A percentile compares a stretch with the other conserved stretches of the same genome.
phyloP scores from a whole-genome alignment of 2,113 vertebrate genomes.

The Neopipo cinnamomea region DNA sequence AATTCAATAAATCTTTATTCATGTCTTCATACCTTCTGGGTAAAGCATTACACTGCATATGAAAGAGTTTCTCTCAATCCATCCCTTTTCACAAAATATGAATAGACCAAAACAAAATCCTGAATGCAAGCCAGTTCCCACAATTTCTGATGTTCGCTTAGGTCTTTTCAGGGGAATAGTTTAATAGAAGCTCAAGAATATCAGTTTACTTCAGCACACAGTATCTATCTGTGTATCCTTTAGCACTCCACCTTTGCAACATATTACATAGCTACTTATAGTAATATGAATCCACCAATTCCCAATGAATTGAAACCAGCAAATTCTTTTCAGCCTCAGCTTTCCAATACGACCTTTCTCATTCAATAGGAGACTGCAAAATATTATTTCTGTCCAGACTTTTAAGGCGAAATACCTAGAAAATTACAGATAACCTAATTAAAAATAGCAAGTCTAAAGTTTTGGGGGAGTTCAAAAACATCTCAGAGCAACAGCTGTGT shows the following conservation, averaged over 20 bases:
- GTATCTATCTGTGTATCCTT: conserved; percentile 58
- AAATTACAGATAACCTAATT: not conserved
- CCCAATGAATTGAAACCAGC: conserved; percentile 64
- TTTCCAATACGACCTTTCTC: conserved; percentile 37
- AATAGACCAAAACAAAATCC: conserved; percentile 56
- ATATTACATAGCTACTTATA: conserved; percentile 57
- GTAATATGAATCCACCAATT: conserved; percentile 67
- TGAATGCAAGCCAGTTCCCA: conserved; percentile 70
- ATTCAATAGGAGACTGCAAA: not conserved
- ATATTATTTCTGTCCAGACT: not conserved
- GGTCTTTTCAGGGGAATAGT: conserved; percentile 40
- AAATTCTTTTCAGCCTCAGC: conserved; percentile 40
- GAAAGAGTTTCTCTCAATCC: not conserved
- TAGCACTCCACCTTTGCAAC: conserved; percentile 51
- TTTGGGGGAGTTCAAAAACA: not conserved
- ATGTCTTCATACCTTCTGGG: not conserved
- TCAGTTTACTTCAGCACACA: conserved; percentile 74
- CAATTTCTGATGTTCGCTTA: conserved; percentile 61
- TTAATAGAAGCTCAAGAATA: conserved; percentile 58
- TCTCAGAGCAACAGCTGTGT: not conserved
- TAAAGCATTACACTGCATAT: not conserved
- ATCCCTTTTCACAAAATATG: conserved; percentile 35
- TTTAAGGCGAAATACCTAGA: not conserved
- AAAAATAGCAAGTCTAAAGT: not conserved
- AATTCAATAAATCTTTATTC: not conserved